Conservation (phyloP, 2,113 vertebrate species). For the Sylvia atricapilla region DNA sequence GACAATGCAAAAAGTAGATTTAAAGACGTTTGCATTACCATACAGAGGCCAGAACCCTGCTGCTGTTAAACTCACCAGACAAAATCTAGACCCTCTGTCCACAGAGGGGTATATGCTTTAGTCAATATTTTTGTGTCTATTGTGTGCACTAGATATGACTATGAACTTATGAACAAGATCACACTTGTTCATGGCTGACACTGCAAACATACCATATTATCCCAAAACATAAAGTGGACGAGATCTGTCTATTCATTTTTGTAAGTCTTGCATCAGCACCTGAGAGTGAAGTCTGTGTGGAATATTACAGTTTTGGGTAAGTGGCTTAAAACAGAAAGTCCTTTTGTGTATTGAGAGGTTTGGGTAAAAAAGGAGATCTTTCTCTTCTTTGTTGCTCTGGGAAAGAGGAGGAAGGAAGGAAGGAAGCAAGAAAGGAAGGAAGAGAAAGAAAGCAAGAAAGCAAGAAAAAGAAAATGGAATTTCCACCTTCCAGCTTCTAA, state of each 20-base stretch:
- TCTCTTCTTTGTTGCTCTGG: background rate
- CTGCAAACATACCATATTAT: background rate
- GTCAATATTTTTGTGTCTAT: background rate
- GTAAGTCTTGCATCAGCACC: background rate
- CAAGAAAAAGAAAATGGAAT: no score
- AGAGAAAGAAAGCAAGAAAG: no score
- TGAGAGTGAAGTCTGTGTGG: background rate
- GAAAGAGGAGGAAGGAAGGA: no score
- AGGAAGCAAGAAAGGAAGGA: no score
- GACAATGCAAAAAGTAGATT: background rate
- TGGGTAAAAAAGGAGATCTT: background rate
- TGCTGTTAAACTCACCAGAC: background rate
- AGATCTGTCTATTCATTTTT: background rate
- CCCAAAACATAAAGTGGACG: background rate
- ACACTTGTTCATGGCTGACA: background rate
- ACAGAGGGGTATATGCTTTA: background rate
- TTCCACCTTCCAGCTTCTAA: background rate
- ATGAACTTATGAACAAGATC: background rate
- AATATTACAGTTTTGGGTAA: background rate
- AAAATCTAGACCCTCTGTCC: background rate
- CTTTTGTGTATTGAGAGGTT: background rate
- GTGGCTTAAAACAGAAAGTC: background rate
- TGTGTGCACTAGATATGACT: fast-evolving
- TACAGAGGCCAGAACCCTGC: background rate
- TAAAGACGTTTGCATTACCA: background rate